A percentile compares a stretch with the other conserved stretches of the same genome.
These are phyloP conservation scores for Blastobasis adustella DNA, from an alignment of 2,888 invertebrate species.

Conservation along the genomic window DNA sequence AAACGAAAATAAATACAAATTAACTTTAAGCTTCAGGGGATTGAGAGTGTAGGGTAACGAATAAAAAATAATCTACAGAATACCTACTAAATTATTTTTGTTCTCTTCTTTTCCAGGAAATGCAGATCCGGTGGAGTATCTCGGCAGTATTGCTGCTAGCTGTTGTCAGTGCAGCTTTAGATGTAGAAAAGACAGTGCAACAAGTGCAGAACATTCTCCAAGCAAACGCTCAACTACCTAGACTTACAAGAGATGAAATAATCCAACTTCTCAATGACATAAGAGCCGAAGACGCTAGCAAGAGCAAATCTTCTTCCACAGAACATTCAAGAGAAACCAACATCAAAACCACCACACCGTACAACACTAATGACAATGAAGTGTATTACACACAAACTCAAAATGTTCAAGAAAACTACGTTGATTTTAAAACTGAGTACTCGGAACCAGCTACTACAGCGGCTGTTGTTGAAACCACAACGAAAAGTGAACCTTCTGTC, in stretches of 20 bases:
- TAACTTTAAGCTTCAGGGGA: no score
- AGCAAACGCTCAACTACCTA: conserved; percentile 76
- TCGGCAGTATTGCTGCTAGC: conserved; percentile 29
- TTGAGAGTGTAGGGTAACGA: no score
- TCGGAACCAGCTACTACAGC: conserved; percentile 18
- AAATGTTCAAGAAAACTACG: conserved; percentile 21
- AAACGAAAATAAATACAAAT: no score
- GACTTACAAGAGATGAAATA: conserved; percentile 78
- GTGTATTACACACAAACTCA: conserved; percentile 26
- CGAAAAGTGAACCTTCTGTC: conserved; percentile 56
- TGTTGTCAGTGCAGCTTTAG: conserved; percentile 41
- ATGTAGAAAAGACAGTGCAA: conserved; percentile 77
- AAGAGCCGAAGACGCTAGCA: conserved; percentile 63
- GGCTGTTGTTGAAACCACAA: conserved; percentile 36
- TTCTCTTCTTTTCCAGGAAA: conserved; percentile 46
- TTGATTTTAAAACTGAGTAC: conserved; percentile 17
- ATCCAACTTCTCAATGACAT: conserved; percentile 80
- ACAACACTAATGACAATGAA: conserved; percentile 39
- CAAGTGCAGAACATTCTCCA: conserved; percentile 80
- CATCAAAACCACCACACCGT: conserved; percentile 24
- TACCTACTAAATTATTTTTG: not conserved
- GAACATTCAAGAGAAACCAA: conserved; percentile 24
- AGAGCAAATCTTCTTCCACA: conserved; percentile 32
- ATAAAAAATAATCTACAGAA: not conserved
- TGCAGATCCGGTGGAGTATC: conserved; percentile 52